Percentiles rank a stretch among this genome's conserved stretches.
These are phyloP conservation scores for Apodemia duryi DNA, from an alignment of 2,888 invertebrate genomes.

Conservation along the genomic window DNA sequence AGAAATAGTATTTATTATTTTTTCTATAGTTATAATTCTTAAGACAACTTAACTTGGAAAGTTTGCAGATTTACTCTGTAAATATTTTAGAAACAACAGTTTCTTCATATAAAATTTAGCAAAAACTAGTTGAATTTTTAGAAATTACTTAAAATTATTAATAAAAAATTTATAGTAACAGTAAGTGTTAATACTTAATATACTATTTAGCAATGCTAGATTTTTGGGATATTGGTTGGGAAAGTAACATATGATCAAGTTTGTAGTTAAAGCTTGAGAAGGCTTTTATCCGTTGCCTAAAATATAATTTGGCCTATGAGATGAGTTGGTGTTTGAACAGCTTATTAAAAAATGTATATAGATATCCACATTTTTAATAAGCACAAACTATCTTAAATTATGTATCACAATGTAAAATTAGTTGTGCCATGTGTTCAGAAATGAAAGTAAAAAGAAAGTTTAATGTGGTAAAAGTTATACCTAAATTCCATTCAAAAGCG, in stretches of 20 bases:
- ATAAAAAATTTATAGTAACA: not conserved
- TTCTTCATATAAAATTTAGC: not conserved
- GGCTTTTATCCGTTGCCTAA: not conserved
- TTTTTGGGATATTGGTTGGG: not conserved
- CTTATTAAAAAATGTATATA: not conserved
- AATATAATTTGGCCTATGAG: not conserved
- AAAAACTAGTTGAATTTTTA: not conserved
- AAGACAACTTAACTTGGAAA: no score
- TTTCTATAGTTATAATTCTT: no score
- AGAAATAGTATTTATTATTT: no score
- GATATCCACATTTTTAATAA: not conserved
- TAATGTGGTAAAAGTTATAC: not conserved
- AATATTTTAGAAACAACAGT: no score
- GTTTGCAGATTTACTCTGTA: no score
- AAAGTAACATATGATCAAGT: not conserved
- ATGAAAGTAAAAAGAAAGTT: not conserved
- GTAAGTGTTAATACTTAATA: not conserved
- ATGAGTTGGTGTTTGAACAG: not conserved
- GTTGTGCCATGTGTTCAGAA: constrained; percentile 7
- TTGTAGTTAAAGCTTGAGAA: not conserved
- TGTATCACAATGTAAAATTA: not conserved
- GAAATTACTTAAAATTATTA: not conserved
- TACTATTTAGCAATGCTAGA: constrained; percentile 2
- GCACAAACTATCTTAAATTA: constrained; percentile 11
- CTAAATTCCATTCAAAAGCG: constrained; percentile 28